phyloP scores from a whole-genome alignment of 92 coral and sea anemone species.

The Blastomussa wellsi region DNA sequence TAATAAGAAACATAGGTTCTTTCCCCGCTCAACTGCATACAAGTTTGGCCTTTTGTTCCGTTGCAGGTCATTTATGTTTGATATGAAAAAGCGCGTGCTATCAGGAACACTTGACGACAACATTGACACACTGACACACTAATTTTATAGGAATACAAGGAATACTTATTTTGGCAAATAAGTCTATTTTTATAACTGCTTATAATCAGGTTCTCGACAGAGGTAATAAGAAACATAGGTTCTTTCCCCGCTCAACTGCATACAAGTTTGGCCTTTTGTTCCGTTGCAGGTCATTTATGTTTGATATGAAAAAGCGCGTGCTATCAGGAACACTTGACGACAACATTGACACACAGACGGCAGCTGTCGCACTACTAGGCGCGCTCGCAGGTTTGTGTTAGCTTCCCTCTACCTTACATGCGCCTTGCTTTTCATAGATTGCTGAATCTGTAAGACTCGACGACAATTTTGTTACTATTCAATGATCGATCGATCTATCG shows the following conservation, averaged over 20 bases:
- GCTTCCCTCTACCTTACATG: not conserved
- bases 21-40: too few species aligned
- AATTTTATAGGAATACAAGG: too few species aligned
- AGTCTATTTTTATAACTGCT: too few species aligned
- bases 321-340: conserved; percentile 49
- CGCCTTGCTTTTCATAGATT: not conserved
- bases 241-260: too few species aligned
- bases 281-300: conserved; percentile 55
- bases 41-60: not conserved
- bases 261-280: not conserved
- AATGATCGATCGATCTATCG: too few species aligned
- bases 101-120: conserved; percentile 48
- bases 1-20: too few species aligned
- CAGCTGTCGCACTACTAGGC: conserved; percentile 40
- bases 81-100: conserved; percentile 49
- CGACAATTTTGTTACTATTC: too few species aligned
- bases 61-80: conserved; percentile 62
- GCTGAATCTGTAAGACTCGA: not conserved
- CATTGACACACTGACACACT: conserved; percentile 12
- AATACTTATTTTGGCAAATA: too few species aligned
- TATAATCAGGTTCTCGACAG: too few species aligned
- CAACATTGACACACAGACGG: conserved; percentile 12
- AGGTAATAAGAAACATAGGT: too few species aligned
- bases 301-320: conserved; percentile 55
- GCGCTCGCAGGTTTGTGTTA: conserved; percentile 29